These are phyloP conservation scores for Mungos mungo DNA, from an alignment of 2,113 vertebrate species.

Conservation along the genomic window DNA sequence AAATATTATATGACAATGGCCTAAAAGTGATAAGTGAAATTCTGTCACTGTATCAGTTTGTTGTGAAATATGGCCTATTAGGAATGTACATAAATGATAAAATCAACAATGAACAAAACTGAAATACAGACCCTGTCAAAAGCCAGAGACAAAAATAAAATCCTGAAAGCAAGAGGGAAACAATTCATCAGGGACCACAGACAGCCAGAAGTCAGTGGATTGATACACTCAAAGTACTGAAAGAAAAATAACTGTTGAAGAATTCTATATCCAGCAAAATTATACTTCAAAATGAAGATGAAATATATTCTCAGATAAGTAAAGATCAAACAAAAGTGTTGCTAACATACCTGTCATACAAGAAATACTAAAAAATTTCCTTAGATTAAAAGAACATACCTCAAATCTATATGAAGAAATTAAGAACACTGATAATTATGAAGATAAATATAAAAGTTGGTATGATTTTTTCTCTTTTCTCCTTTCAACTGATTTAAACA, in stretches of 20 bases:
- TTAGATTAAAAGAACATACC: background rate
- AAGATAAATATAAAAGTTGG: background rate
- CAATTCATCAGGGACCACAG: background rate
- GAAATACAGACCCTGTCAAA: background rate
- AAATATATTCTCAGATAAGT: conserved; percentile 6
- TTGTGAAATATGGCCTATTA: conserved; percentile 17
- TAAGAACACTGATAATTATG: background rate
- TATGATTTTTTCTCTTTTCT: background rate
- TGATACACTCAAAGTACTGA: background rate
- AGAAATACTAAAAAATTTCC: background rate
- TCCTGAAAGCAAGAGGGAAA: conserved; percentile 17
- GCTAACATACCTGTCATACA: background rate
- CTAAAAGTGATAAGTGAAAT: conserved; percentile 39
- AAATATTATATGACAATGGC: background rate
- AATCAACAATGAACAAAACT: conserved; percentile 28
- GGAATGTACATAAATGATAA: background rate
- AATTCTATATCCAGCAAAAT: background rate
- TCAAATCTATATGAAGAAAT: conserved; percentile 2
- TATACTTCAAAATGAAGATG: background rate
- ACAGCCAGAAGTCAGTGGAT: background rate
- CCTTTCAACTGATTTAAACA: background rate
- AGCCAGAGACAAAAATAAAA: background rate
- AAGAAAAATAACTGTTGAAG: background rate
- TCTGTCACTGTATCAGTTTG: background rate
- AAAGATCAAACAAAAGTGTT: background rate